Percentiles rank a stretch among this genome's conserved stretches.
These are phyloP conservation scores for Sarcophaga caerulescens DNA, from an alignment of 2,888 invertebrate species.

Conservation along the genomic window DNA sequence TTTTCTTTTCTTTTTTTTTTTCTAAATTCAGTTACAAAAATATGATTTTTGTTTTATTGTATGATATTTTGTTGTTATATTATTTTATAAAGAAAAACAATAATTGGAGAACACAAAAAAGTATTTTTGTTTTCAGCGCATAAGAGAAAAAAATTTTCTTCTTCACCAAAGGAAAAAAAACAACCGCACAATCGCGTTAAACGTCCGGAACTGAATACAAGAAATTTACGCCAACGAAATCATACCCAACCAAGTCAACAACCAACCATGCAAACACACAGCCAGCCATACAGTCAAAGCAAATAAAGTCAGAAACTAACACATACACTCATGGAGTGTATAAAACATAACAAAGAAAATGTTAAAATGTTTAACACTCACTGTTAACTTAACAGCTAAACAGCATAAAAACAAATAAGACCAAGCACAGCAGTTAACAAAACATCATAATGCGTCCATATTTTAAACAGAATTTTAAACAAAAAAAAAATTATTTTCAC, in stretches of 20 bases:
- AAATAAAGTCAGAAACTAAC: constrained; percentile 10
- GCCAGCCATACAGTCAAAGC: constrained; percentile 20
- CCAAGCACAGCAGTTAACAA: too few relatives aligned
- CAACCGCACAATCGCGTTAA: constrained; percentile 71
- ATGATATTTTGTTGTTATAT: constrained; percentile 11
- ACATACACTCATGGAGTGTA: neutral
- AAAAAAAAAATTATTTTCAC: too few relatives aligned
- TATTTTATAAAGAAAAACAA: constrained; percentile 60
- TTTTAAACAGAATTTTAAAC: too few relatives aligned
- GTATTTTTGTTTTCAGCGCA: constrained; percentile 11
- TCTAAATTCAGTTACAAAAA: neutral
- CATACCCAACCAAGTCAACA: constrained; percentile 43
- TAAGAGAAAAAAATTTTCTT: too few relatives aligned
- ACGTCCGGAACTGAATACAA: constrained; percentile 72
- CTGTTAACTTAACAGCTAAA: constrained; percentile 46
- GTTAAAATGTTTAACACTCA: constrained; percentile 24
- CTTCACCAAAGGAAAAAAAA: constrained; percentile 26
- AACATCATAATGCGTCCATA: too few relatives aligned
- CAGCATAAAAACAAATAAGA: constrained; percentile 19
- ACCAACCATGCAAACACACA: constrained; percentile 11
- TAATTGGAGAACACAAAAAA: constrained; percentile 57
- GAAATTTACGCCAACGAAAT: constrained; percentile 60
- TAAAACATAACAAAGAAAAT: constrained; percentile 16
- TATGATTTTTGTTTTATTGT: neutral
- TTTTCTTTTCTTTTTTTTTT: constrained; percentile 55